A percentile compares a stretch with the other conserved stretches of the same genome.
These are phyloP conservation scores for Zosterops japonicus DNA, from an alignment of 2,113 vertebrate genomes.

Conservation along the genomic window DNA sequence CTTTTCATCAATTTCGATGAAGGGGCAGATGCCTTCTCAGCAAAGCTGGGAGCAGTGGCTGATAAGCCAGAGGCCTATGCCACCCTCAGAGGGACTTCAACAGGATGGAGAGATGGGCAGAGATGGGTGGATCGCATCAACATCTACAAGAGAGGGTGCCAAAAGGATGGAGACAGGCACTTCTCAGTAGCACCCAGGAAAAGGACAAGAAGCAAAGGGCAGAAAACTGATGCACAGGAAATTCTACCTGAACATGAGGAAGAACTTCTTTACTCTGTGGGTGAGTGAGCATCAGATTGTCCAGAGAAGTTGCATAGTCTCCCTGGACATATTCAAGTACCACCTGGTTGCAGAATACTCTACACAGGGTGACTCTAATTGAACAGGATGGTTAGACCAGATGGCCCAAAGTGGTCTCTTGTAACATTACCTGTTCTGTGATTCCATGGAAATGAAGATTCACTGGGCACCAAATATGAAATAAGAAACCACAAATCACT, in stretches of 20 bases:
- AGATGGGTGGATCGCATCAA: neutral
- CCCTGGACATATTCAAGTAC: neutral
- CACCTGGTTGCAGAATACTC: neutral
- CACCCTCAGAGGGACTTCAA: rapidly evolving
- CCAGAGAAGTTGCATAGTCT: neutral
- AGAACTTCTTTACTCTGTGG: neutral
- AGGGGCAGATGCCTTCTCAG: neutral
- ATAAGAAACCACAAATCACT: neutral
- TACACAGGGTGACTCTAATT: neutral
- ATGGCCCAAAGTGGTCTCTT: too few species aligned
- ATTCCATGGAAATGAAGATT: neutral
- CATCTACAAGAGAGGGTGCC: neutral
- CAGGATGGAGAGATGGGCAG: neutral
- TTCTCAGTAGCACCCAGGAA: neutral
- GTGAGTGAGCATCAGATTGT: neutral
- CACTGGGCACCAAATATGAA: neutral
- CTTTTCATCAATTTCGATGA: neutral
- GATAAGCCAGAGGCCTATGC: neutral
- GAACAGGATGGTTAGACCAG: neutral
- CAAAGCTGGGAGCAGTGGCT: neutral
- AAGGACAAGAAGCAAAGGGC: neutral
- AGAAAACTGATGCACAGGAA: neutral
- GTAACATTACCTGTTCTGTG: neutral
- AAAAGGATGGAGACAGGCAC: neutral
- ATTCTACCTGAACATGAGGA: neutral